Percentiles rank a stretch among this genome's conserved stretches.
Evolutionary conservation across 2,113 vertebrate genomes (phyloP).

Genomic region (Carettochelys insculpta): DNA sequence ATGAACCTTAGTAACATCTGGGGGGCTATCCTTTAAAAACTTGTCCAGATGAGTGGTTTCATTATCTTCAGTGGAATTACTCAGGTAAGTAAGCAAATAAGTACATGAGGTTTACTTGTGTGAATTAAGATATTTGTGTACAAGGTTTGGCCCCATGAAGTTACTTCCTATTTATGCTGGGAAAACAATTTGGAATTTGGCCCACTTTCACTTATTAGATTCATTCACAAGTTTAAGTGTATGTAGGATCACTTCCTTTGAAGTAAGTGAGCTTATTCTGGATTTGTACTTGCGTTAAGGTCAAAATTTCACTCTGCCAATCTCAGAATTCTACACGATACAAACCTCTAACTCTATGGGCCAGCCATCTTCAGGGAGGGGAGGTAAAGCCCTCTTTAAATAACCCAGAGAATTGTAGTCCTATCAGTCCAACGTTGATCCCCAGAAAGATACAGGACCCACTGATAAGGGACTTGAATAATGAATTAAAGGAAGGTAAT

Average conservation of each 20-base stretch:
- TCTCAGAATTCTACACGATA: not conserved
- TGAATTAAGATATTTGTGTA: not conserved
- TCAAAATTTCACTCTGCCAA: rapidly evolving
- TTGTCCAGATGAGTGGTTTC: rapidly evolving
- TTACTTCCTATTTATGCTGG: not conserved
- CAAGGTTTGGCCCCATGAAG: not conserved
- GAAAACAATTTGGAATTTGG: not conserved
- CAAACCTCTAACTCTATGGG: not conserved
- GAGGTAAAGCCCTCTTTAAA: not conserved
- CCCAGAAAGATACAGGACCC: not conserved
- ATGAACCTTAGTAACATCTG: not conserved
- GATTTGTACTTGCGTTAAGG: not conserved
- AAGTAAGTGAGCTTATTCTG: not conserved
- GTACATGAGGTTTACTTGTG: not conserved
- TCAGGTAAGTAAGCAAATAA: not conserved
- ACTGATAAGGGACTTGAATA: not conserved
- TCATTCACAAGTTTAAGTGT: not conserved
- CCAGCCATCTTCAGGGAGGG: not conserved
- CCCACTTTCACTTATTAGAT: not conserved
- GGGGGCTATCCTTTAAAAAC: not conserved
- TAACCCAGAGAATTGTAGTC: not conserved
- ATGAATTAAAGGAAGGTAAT: not conserved
- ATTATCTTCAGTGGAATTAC: not conserved
- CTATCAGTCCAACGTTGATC: not conserved
- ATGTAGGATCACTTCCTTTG: not conserved